Evolutionary conservation across 2,113 vertebrate genomes (phyloP).

Genomic region (Antechinus flavipes): DNA sequence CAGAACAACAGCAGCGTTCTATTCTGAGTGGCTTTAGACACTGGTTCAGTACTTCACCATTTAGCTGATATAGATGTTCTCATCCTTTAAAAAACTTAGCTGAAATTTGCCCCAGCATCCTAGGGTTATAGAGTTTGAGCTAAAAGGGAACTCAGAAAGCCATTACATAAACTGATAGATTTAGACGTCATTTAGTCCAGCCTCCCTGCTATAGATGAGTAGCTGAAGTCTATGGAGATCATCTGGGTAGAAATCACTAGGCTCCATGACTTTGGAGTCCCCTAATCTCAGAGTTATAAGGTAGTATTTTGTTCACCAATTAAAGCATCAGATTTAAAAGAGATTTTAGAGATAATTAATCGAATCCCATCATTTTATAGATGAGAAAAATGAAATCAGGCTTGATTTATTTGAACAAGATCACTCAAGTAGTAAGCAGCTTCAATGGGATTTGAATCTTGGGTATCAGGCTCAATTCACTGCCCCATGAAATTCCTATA

Average conservation of each 20-base stretch:
- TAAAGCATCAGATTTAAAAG: background rate
- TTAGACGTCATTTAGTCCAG: background rate
- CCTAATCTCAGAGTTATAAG: background rate
- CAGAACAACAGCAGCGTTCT: background rate
- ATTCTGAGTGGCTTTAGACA: background rate
- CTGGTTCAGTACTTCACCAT: background rate
- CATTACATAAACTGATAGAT: background rate
- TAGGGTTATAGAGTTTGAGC: background rate
- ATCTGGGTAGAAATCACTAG: background rate
- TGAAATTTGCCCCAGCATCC: background rate
- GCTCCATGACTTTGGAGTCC: background rate
- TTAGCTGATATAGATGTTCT: background rate
- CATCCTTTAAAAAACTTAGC: background rate
- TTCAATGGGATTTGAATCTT: background rate
- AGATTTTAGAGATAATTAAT: background rate
- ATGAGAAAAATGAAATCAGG: background rate
- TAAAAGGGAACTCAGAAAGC: background rate
- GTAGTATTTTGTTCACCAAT: background rate
- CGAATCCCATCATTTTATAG: background rate
- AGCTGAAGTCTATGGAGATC: background rate
- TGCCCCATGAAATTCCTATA: background rate
- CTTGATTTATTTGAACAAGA: background rate
- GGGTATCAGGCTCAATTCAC: background rate
- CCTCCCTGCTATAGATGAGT: background rate
- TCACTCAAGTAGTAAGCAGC: background rate